Percentiles rank a stretch among this genome's conserved stretches.
Conservation (phyloP, 2,113 vertebrate species). For the Peromyscus polionotus region DNA sequence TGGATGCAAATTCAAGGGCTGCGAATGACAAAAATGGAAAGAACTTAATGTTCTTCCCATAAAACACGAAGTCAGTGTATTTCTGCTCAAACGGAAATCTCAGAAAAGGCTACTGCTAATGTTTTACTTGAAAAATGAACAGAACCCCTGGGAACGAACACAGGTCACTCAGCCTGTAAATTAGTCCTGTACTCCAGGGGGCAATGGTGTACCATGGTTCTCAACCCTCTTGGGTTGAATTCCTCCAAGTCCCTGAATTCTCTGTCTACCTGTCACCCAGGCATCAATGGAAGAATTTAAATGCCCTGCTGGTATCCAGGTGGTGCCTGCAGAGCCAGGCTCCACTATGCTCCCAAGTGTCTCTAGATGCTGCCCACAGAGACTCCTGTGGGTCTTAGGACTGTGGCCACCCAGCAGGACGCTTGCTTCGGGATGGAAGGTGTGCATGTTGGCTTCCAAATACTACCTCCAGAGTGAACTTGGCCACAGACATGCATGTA, state of each 20-base stretch:
- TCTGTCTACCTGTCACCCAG: not conserved
- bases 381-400: not conserved
- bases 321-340: not conserved
- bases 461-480: not conserved
- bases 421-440: not conserved
- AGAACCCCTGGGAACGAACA: not conserved
- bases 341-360: not conserved
- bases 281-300: not conserved
- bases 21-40: not conserved
- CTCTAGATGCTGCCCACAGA: not conserved
- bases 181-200: not conserved
- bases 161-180: not conserved
- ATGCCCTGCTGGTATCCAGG: not conserved
- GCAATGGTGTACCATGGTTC: rapidly evolving
- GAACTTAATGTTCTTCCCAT: not conserved
- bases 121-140: not conserved
- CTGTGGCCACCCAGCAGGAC: rapidly evolving
- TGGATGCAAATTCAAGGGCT: not conserved
- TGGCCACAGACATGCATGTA: not conserved
- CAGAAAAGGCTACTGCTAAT: not conserved
- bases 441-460: not conserved
- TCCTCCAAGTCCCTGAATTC: not conserved
- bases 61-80: not conserved
- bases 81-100: not conserved
- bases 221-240: not conserved